A percentile compares a stretch with the other conserved stretches of the same genome.
Conservation (phyloP, 2,113 vertebrate species). For the Plestiodon gilberti region DNA sequence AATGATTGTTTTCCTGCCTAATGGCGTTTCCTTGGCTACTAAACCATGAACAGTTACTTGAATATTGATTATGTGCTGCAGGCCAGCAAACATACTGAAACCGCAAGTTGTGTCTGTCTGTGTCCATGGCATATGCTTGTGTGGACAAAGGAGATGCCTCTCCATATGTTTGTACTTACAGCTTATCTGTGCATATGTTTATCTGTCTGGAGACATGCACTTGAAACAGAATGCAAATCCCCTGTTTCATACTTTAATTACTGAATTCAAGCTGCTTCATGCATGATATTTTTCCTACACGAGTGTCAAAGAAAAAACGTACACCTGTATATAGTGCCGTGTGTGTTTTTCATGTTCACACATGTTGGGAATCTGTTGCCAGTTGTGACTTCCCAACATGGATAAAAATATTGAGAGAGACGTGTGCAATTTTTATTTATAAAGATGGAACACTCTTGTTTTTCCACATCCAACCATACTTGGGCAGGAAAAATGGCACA, state of each 20-base stretch:
- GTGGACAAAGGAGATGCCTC: not conserved
- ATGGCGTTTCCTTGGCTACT: constrained; percentile 9
- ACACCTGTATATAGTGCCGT: not conserved
- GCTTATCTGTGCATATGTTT: constrained; percentile 19
- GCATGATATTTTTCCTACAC: not conserved
- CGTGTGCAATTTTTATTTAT: not conserved
- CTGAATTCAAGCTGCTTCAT: not conserved
- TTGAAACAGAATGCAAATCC: not conserved
- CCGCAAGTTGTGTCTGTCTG: not conserved
- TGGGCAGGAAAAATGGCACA: not conserved
- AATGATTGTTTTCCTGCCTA: constrained; percentile 40
- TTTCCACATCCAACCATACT: not conserved
- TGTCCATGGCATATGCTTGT: rapidly evolving
- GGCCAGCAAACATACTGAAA: constrained; percentile 47
- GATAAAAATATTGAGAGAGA: not conserved
- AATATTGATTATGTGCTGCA: constrained; percentile 33
- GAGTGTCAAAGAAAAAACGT: no score
- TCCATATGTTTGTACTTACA: constrained; percentile 16
- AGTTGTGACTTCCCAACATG: not conserved
- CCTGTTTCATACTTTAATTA: constrained; percentile 6
- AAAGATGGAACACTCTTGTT: not conserved
- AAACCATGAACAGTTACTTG: constrained; percentile 16
- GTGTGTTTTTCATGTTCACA: not conserved
- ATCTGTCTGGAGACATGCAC: constrained; percentile 3
- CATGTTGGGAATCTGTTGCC: not conserved